These are phyloP conservation scores for Micoletzkya japonica DNA, from an alignment of 2,888 invertebrate genomes.

Conservation along the genomic window DNA sequence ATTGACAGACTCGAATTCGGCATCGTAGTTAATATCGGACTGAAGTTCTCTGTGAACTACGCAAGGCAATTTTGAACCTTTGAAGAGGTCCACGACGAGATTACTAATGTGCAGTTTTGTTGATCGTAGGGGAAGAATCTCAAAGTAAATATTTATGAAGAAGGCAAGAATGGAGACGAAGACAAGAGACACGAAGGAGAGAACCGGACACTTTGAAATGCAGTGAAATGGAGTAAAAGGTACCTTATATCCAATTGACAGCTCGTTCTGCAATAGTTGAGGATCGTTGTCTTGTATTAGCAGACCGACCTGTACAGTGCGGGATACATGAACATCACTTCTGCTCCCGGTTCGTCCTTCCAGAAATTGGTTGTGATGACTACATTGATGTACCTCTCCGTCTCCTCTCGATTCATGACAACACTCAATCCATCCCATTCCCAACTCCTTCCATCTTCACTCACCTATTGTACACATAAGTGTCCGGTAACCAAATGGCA, in stretches of 20 bases:
- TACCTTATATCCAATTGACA: slow-evolving; percentile 58
- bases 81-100: slow-evolving; percentile 62
- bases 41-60: neutral
- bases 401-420: slow-evolving; percentile 63
- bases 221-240: too few relatives aligned
- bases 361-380: slow-evolving; percentile 60
- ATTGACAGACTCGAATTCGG: slow-evolving; percentile 50
- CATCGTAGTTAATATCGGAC: slow-evolving; percentile 25
- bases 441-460: neutral
- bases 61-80: too few relatives aligned
- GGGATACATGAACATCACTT: slow-evolving; percentile 62
- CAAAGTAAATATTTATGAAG: slow-evolving; percentile 15
- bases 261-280: slow-evolving; percentile 45
- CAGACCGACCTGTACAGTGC: slow-evolving; percentile 49
- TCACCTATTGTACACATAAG: slow-evolving; percentile 55
- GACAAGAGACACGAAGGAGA: neutral
- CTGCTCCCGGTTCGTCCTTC: slow-evolving; percentile 55
- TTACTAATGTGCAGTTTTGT: slow-evolving; percentile 58
- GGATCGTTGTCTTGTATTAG: neutral
- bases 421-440: slow-evolving; percentile 37
- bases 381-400: slow-evolving; percentile 61
- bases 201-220: neutral
- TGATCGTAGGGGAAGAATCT: slow-evolving; percentile 62
- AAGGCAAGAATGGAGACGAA: slow-evolving; percentile 2
- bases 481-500: slow-evolving; percentile 60